Conservation (phyloP, 2,113 vertebrate genomes). For the Orycteropus afer region DNA sequence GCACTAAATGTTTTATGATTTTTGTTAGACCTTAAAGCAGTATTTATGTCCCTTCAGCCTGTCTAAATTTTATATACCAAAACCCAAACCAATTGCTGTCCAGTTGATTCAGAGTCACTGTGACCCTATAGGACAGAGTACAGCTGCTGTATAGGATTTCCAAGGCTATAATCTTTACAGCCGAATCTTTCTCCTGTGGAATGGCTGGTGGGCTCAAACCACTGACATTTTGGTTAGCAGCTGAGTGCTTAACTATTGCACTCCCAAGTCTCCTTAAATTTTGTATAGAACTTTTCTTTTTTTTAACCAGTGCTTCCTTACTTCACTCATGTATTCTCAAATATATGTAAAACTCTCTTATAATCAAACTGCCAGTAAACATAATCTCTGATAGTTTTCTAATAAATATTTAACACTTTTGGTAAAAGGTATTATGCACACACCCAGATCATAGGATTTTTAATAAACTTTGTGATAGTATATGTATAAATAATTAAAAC, state of each 20-base stretch:
- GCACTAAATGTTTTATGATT: background rate
- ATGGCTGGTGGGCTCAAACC: background rate
- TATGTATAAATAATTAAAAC: slow-evolving; percentile 14
- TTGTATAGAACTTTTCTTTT: background rate
- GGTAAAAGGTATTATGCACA: background rate
- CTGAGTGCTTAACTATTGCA: background rate
- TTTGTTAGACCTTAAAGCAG: background rate
- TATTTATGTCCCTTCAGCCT: background rate
- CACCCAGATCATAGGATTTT: background rate
- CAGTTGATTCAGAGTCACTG: background rate
- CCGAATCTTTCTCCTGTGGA: background rate
- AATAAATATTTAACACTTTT: background rate
- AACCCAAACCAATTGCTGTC: background rate
- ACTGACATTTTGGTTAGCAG: background rate
- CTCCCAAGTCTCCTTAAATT: background rate
- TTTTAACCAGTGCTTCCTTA: background rate
- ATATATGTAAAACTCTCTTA: background rate
- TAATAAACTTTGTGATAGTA: background rate
- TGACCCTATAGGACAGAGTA: background rate
- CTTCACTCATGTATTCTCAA: background rate
- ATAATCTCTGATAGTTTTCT: background rate
- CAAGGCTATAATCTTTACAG: background rate
- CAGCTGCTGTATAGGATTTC: background rate
- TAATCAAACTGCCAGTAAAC: background rate
- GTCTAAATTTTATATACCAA: background rate